Conservation (phyloP, 2,797 vertebrate genomes). For the Gadopsis marmoratus region DNA sequence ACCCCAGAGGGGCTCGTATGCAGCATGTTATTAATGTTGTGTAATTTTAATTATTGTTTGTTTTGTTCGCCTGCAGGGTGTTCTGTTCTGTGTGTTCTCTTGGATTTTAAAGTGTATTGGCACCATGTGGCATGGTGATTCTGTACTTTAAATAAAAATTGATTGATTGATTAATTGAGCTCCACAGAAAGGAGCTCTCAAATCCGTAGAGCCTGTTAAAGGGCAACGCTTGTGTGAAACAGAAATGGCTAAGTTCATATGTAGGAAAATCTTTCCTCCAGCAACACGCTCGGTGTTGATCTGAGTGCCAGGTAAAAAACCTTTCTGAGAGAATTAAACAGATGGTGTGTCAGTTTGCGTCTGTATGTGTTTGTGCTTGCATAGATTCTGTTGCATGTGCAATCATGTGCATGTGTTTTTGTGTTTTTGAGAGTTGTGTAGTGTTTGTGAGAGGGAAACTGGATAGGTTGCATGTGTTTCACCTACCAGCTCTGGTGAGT, state of each 20-base stretch:
- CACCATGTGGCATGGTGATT: too few relatives aligned
- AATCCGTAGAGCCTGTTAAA: slow-evolving; percentile 17
- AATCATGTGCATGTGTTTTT: slow-evolving; percentile 1
- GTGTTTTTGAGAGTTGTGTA: neutral
- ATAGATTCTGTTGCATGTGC: slow-evolving; percentile 11
- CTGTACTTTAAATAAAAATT: too few relatives aligned
- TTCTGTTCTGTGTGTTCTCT: too few relatives aligned
- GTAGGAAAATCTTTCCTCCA: neutral
- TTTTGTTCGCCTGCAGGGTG: too few relatives aligned
- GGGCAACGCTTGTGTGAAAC: slow-evolving; percentile 5
- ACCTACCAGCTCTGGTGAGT: slow-evolving; percentile 18
- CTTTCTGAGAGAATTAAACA: slow-evolving; percentile 5
- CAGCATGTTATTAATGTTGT: too few relatives aligned
- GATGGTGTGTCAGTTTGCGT: slow-evolving; percentile 15
- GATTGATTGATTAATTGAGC: neutral
- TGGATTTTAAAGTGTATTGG: too few relatives aligned
- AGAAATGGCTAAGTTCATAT: neutral
- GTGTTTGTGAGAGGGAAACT: neutral
- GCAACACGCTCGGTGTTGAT: neutral
- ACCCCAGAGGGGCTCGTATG: too few relatives aligned
- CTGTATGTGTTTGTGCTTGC: slow-evolving; percentile 7
- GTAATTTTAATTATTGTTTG: too few relatives aligned
- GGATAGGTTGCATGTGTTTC: neutral
- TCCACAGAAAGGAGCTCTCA: neutral
- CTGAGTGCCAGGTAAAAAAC: neutral